Base-by-base conservation (phyloP, 1,140 invertebrate species). In the Portunus trituberculatus region DNA sequence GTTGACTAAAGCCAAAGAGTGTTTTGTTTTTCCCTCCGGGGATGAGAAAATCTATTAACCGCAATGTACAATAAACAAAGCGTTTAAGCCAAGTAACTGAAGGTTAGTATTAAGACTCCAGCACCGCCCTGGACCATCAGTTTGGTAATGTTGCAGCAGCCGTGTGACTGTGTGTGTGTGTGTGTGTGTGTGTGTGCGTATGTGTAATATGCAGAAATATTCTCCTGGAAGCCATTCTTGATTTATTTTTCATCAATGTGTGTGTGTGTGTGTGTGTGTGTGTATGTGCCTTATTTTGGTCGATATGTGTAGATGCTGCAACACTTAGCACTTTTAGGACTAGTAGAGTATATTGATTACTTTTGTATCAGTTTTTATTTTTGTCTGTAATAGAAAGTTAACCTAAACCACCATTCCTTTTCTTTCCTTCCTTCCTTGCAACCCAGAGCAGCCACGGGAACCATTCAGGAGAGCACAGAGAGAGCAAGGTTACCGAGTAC, bases 1-100 rank as follows among this genome's bases (percentile, higher is more conserved):
- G 92, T 93, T 93, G 31, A 93, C 59, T 93, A 93, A 93, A 93
- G 92, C 92, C 92, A 93, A 93, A 93, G 92, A 93, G 39, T 93
- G 46, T 93, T 93, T 91, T 91, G 31, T 93, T 93, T 92, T 14
- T 86, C 92, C 92, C 52, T 67, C 87, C 16, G 92, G 92, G 46
- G 16, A 6, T 12, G 82, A 59, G 46, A 59, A 93, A 83, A 93
- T 88, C 87, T 88, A 93, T 93, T 93, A 88, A 87, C 84, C 92
- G 59, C 83, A 84, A 92, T 93, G 92, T 93, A 93, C 92, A 88
- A 88, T 93, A 48, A 84, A 93, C 28, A 88, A 87, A 93, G 87
- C 91, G 31, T 28, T 83, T 83, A 83, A 92, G 29, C 25, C 86
- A 32, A 88, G 46, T 93, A 88, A 45, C 83, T 92, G 32, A 82